These are phyloP conservation scores for Tetrax tetrax DNA, from an alignment of 2,113 vertebrate genomes.

Conservation along the genomic window DNA sequence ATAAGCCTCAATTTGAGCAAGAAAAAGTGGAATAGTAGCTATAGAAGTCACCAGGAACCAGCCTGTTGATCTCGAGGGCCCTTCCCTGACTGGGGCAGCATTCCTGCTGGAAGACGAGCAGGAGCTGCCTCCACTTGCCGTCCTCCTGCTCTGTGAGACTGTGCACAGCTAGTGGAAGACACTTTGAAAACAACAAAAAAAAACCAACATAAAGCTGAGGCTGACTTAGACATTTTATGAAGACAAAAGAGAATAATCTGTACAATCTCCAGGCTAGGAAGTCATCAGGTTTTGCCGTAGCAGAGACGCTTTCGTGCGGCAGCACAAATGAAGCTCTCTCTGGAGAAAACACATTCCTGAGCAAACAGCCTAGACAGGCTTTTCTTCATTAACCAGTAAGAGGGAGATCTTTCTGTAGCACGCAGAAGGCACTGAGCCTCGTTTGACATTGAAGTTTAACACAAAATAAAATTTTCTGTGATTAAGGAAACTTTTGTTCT, in stretches of 20 bases:
- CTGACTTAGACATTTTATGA: background rate
- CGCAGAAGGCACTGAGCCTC: conserved; percentile 17
- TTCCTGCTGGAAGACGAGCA: background rate
- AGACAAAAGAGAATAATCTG: background rate
- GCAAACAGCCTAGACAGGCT: background rate
- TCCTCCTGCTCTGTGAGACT: background rate
- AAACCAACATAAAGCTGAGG: background rate
- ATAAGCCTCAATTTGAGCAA: background rate
- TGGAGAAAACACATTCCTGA: background rate
- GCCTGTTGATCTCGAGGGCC: background rate
- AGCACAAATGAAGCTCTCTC: background rate
- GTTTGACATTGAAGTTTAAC: conserved; percentile 35
- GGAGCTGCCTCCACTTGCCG: background rate
- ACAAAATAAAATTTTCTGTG: conserved; percentile 15
- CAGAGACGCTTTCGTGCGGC: background rate
- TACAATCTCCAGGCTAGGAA: background rate
- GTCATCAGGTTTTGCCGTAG: background rate
- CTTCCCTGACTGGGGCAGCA: background rate
- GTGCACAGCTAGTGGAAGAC: background rate
- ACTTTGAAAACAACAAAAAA: background rate
- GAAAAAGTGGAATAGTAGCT: background rate
- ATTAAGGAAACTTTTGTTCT: conserved; percentile 66
- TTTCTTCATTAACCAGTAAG: background rate
- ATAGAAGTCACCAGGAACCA: background rate
- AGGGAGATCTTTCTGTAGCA: background rate